Base-by-base conservation (phyloP, 1,140 invertebrate genomes). In the Saxidomus purpurata region DNA sequence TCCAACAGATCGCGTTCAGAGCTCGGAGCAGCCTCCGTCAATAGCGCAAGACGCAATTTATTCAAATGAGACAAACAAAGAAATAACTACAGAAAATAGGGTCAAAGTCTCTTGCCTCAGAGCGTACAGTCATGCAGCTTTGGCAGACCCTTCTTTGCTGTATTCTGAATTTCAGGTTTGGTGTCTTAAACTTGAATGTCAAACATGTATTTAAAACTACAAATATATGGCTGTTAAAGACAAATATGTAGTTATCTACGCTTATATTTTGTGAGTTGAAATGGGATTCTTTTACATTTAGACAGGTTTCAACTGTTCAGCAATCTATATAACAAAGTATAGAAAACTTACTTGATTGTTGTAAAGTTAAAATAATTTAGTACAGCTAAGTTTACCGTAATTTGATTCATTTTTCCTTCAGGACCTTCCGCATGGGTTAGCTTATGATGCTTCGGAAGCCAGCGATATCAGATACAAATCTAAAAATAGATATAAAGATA, bases 401-500 rank as follows among this genome's bases (percentile, higher is more conserved):
- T n/a, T n/a, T n/a, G n/a, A 31, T 74, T 11, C 6, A 31, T 47
- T 43, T 40, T 43, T 28, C 28, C 9, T 77, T 49, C 74, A 77
- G 74, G 34, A 38, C 4, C 25, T 77, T 9, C 74, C 74, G n/a
- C 49, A 77, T 77, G 74, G 74, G 4, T 77, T 77, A n/a, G 8
- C 28, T 49, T 9, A 17, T 31, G 74, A 77, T 77, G 74, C 43
- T 38, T 77, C 74, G 34, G 74, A 49, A 25, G 40, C 74, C 40
- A 77, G n/a, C 8, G 34, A 38, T 28, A n/a, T 38, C 6, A 36
- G 17, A 11, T 31, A 77, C 40, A 77, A 25, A 36, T 31, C 40
- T 9, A 77, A 77, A 49, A 77, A 77, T 31, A 77, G 47, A 52
- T 77, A 77, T 22, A 77, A 52, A 25, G 43, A 77, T 9, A 77